Percentiles rank a stretch among this genome's conserved stretches.
phyloP scores from a whole-genome alignment of 2,113 vertebrate species.

The Melanerpes aurifrons region DNA sequence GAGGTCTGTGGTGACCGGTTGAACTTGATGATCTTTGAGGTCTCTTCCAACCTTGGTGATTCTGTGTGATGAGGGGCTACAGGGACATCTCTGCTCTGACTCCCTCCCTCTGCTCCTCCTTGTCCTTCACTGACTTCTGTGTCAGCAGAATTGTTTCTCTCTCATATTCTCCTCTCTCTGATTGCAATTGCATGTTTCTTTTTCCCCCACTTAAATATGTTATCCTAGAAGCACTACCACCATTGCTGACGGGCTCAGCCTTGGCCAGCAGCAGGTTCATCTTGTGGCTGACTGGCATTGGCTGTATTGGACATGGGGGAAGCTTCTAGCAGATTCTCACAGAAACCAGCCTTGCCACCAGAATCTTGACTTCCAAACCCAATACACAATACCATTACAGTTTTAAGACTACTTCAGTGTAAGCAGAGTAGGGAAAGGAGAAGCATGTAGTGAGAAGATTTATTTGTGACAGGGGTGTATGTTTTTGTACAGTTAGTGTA shows the following conservation, averaged over 20 bases:
- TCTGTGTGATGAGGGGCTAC: neutral
- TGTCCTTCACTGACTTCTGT: neutral
- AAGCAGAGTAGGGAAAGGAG: neutral
- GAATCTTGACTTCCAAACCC: neutral
- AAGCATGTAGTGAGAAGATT: neutral
- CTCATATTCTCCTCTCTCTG: neutral
- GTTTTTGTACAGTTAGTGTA: neutral
- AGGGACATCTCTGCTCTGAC: neutral
- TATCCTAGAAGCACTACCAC: neutral
- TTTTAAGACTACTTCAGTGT: neutral
- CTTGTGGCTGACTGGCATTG: too few species aligned
- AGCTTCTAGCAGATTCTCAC: neutral
- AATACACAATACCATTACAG: neutral
- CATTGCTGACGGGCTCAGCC: fast-evolving
- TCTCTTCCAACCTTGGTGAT: too few species aligned
- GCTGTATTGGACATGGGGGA: neutral
- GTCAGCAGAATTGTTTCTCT: neutral
- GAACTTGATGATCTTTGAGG: too few species aligned
- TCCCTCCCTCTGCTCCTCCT: too few species aligned
- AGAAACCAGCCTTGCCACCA: neutral
- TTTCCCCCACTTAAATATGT: neutral
- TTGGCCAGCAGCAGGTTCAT: fast-evolving
- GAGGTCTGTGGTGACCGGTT: too few species aligned
- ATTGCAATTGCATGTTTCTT: neutral
- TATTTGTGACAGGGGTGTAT: neutral